Base-by-base conservation (phyloP, 1,140 invertebrate species). In the Penaeus indicus region DNA sequence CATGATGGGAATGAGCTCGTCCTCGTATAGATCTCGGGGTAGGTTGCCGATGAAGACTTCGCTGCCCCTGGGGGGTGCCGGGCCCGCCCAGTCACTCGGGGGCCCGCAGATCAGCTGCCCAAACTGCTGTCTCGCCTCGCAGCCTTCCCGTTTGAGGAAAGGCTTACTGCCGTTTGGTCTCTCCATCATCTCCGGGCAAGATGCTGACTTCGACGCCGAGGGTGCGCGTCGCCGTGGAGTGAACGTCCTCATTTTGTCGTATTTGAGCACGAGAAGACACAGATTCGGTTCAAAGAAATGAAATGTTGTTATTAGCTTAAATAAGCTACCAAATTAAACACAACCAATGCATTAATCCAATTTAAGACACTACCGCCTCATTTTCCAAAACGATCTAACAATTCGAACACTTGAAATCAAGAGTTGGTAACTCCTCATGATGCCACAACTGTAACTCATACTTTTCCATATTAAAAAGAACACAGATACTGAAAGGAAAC, bases 21-120 rank as follows among this genome's bases (percentile, higher is more conserved):
- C 95, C 93, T 98, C 97, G 91, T 94, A 96, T 75, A 96, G 93
- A 91, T 96, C 94, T n/a, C 95, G 92, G 0, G 97, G 97, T 16
- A 98, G 94, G 91, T 96, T 96, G 0, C 96, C 96, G 47, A 98
- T 94, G 92, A 97, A 98, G 19, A 98, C 93, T 94, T 98, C 97
- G 92, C 95, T 95, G 8, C 93, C 94, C 89, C 94, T 95, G 7
- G 92, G 91, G 10, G 93, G 92, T 21, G 92, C 62, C 25, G 89
- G 93, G 89, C 91, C 92, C 63, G 89, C 90, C 92, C 91, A 95
- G 89, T 92, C 93, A 19, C 93, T 94, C 90, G 90, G 94, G 84
- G 92, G 94, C 91, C 92, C 94, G 91, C 94, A 94, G 89, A 94
- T 94, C 64, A 95, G 92, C 91, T 96, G 95, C 0, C 95, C 95